Percentiles rank a stretch among this genome's conserved stretches.
phyloP scores from a whole-genome alignment of 1,140 invertebrate genomes.

The Lethrus apterus region DNA sequence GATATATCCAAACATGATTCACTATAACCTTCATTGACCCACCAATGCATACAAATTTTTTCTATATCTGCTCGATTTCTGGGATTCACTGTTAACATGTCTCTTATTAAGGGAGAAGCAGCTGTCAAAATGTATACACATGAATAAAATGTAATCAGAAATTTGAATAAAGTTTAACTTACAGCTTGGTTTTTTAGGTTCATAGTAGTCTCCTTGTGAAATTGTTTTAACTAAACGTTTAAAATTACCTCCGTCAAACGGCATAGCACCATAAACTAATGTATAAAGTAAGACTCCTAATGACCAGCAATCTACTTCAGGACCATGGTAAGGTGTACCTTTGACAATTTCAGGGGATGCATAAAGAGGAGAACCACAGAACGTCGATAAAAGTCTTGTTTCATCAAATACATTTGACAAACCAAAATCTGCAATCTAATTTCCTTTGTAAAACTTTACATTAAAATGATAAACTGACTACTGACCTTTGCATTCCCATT shows the following conservation, averaged over 20 bases:
- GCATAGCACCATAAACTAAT: slow-evolving; percentile 98
- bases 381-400: slow-evolving; percentile 80
- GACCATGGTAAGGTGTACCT: slow-evolving; percentile 95
- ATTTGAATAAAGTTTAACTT: slow-evolving; percentile 36
- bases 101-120: slow-evolving; percentile 87
- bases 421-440: slow-evolving; percentile 96
- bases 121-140: slow-evolving; percentile 48
- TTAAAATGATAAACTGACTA: neutral
- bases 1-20: slow-evolving; percentile 78
- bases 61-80: slow-evolving; percentile 82
- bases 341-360: slow-evolving; percentile 98
- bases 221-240: slow-evolving; percentile 95
- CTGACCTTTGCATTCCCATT: slow-evolving; percentile 89
- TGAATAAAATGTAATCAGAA: neutral
- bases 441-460: neutral
- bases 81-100: slow-evolving; percentile 90
- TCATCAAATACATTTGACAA: slow-evolving; percentile 96
- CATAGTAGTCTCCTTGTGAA: slow-evolving; percentile 93
- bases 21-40: slow-evolving; percentile 83
- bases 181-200: slow-evolving; percentile 91
- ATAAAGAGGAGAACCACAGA: slow-evolving; percentile 96
- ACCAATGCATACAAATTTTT: slow-evolving; percentile 91
- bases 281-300: slow-evolving; percentile 96
- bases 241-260: slow-evolving; percentile 98
- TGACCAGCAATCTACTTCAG: slow-evolving; percentile 94